Conservation (phyloP, 2,888 invertebrate species). For the Ctenicera cuprea region DNA sequence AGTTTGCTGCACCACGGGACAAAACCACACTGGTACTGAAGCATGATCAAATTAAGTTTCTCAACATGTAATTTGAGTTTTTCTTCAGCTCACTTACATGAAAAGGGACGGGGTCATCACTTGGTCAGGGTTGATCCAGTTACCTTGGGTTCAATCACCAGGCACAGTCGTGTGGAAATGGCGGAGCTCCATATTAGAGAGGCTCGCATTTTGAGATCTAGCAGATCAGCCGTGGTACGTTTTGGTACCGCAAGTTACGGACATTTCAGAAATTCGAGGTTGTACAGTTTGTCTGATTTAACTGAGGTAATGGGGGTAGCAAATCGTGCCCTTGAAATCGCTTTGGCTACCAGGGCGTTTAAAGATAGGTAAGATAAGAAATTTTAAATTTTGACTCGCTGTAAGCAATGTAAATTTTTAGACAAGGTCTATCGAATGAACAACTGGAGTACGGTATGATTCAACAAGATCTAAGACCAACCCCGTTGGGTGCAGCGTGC, state of each 20-base stretch:
- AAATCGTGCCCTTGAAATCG: slow-evolving; percentile 73
- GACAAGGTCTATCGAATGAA: slow-evolving; percentile 71
- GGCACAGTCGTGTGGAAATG: slow-evolving; percentile 67
- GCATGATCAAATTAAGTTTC: not conserved
- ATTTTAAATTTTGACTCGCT: not conserved
- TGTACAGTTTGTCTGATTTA: slow-evolving; percentile 68
- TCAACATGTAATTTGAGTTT: not conserved
- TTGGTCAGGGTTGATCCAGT: slow-evolving; percentile 43
- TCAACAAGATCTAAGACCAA: slow-evolving; percentile 70
- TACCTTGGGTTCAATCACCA: slow-evolving; percentile 59
- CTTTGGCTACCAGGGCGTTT: slow-evolving; percentile 73
- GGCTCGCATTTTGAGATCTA: slow-evolving; percentile 66
- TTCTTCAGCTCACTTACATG: slow-evolving; percentile 23
- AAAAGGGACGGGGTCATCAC: slow-evolving; percentile 42
- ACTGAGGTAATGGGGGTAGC: slow-evolving; percentile 71
- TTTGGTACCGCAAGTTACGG: slow-evolving; percentile 71
- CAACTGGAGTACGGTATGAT: slow-evolving; percentile 72
- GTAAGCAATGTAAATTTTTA: slow-evolving; percentile 54
- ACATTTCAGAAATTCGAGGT: slow-evolving; percentile 70
- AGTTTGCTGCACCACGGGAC: slow-evolving; percentile 79
- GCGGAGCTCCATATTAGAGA: slow-evolving; percentile 69
- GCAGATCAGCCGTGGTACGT: slow-evolving; percentile 68
- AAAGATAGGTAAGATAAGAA: slow-evolving; percentile 69
- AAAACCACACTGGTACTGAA: slow-evolving; percentile 74
- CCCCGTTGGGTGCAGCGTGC: slow-evolving; percentile 71